Conservation (phyloP, 2,888 invertebrate genomes). For the Malthinus seriepunctatus region DNA sequence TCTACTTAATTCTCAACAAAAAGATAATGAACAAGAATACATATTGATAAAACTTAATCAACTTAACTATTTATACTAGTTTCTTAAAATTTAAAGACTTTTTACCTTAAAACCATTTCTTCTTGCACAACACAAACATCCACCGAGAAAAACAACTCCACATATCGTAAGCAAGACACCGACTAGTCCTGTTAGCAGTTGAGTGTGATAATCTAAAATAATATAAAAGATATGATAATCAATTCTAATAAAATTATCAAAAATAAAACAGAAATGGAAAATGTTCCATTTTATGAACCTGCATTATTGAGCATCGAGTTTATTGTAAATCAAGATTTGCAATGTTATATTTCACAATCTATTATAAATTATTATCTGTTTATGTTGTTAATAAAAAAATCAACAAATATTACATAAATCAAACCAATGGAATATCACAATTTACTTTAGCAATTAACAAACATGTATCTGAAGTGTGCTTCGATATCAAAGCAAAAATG, state of each 20-base stretch:
- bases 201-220: constrained; percentile 48
- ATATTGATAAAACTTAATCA: background rate
- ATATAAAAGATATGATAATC: constrained; percentile 4
- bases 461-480: background rate
- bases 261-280: too few species aligned
- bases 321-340: too few species aligned
- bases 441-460: background rate
- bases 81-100: background rate
- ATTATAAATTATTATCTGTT: too few species aligned
- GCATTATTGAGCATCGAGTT: too few species aligned
- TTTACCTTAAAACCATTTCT: constrained; percentile 56
- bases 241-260: too few species aligned
- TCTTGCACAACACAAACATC: constrained; percentile 54
- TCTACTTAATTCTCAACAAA: constrained; percentile 4
- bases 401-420: background rate
- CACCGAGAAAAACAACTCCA: constrained; percentile 48
- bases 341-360: too few species aligned
- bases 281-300: too few species aligned
- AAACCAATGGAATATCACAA: background rate
- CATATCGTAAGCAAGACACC: constrained; percentile 53
- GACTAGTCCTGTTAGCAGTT: constrained; percentile 49
- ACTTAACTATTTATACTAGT: constrained; percentile 7
- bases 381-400: too few species aligned
- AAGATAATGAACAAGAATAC: background rate
- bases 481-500: too few species aligned